Evolutionary conservation across 1,140 invertebrate species (phyloP).

Genomic region (Trissolcus basalis): DNA sequence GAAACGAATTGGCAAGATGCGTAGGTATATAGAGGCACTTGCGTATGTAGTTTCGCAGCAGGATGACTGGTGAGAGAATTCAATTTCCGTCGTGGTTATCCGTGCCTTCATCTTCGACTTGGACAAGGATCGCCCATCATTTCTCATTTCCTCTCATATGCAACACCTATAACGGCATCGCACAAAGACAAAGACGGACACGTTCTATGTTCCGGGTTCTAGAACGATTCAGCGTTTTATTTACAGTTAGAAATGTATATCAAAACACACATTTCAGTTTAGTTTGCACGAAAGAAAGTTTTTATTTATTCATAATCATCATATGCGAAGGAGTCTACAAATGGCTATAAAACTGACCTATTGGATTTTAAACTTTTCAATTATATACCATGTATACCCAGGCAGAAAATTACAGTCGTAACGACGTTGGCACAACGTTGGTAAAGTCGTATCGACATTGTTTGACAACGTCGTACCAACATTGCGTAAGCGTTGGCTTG

Average conservation of each 20-base stretch:
- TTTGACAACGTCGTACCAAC: too few species aligned
- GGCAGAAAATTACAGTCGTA: too few species aligned
- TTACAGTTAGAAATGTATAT: conserved; percentile 54
- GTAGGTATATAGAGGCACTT: conserved; percentile 55
- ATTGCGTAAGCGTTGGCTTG: too few species aligned
- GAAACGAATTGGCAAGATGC: conserved; percentile 56
- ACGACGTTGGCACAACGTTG: too few species aligned
- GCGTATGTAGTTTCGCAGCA: conserved; percentile 65
- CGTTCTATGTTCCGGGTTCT: conserved; percentile 50
- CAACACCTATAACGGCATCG: conserved; percentile 32
- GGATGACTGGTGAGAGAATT: conserved; percentile 74
- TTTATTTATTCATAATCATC: conserved; percentile 4
- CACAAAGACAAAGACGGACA: conserved; percentile 48
- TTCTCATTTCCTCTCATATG: conserved; percentile 58
- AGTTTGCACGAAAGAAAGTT: conserved; percentile 10
- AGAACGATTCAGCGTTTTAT: conserved; percentile 48
- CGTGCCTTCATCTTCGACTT: conserved; percentile 69
- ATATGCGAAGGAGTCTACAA: too few species aligned
- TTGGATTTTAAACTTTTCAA: too few species aligned
- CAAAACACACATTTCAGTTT: conserved; percentile 36
- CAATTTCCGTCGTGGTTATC: conserved; percentile 74
- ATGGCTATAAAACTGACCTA: too few species aligned
- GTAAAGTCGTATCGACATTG: too few species aligned
- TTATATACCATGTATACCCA: too few species aligned
- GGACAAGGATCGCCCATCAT: conserved; percentile 58